phyloP scores from a whole-genome alignment of 2,888 invertebrate genomes.

The Pecten maximus region DNA sequence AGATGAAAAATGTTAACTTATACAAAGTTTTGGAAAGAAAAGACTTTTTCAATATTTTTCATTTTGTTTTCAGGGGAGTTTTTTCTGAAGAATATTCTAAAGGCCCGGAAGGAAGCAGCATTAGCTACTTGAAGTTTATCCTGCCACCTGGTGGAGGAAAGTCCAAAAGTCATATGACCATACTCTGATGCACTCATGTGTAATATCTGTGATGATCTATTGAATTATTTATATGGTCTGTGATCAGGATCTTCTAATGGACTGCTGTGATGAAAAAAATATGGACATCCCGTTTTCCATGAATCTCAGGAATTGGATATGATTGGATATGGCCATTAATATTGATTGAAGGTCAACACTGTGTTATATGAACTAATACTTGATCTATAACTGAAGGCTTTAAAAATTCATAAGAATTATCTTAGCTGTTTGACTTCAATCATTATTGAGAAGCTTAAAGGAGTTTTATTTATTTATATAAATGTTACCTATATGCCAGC shows the following conservation, averaged over 20 bases:
- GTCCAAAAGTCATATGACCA: neutral
- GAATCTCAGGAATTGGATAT: constrained; percentile 33
- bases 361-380: no score
- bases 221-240: neutral
- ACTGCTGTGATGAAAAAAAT: neutral
- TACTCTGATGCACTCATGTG: neutral
- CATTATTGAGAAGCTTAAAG: no score
- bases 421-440: no score
- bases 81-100: constrained; percentile 59
- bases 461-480: no score
- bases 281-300: neutral
- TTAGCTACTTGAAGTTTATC: neutral
- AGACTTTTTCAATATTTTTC: neutral
- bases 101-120: neutral
- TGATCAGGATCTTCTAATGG: neutral
- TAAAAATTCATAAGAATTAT: no score
- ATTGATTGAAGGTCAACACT: no score
- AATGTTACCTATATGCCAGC: no score
- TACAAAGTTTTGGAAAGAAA: no score
- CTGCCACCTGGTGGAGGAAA: neutral
- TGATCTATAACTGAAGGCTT: no score
- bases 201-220: constrained; percentile 29
- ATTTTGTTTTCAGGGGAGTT: constrained; percentile 62
- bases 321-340: no score
- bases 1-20: no score